These are phyloP conservation scores for Chironomus tepperi DNA, from an alignment of 1,140 invertebrate genomes.

Conservation along the genomic window DNA sequence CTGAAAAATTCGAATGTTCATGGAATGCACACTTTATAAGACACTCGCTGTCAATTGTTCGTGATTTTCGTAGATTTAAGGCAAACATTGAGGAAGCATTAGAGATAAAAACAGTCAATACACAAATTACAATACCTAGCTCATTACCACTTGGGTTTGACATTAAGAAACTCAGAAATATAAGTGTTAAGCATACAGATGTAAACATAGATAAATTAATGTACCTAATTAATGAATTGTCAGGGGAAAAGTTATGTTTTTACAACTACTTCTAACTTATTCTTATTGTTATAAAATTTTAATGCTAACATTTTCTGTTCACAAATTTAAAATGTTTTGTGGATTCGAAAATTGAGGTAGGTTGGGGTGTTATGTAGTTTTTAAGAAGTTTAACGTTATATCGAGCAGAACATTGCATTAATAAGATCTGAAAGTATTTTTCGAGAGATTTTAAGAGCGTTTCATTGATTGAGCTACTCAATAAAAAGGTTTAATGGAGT, in stretches of 20 bases:
- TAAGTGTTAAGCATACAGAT: neutral
- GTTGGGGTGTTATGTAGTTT: neutral
- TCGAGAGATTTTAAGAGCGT: no score
- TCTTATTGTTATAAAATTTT: neutral
- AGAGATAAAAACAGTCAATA: neutral
- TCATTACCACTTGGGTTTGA: neutral
- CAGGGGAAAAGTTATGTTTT: slow-evolving; percentile 8
- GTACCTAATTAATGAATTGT: slow-evolving; percentile 12
- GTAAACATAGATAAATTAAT: slow-evolving; percentile 14
- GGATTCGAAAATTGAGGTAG: no score
- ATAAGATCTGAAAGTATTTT: no score
- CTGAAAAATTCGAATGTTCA: neutral
- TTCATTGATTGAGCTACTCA: no score
- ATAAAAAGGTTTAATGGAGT: no score
- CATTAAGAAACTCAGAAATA: neutral
- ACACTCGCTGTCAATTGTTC: neutral
- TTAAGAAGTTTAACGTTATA: neutral
- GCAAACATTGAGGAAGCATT: neutral
- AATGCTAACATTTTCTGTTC: no score
- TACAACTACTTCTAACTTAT: neutral
- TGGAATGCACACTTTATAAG: neutral
- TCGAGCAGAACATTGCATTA: neutral
- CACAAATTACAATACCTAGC: neutral
- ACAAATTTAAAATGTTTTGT: no score
- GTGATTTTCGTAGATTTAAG: neutral